Percentiles rank a stretch among this genome's conserved stretches.
Conservation (phyloP, 2,888 invertebrate genomes). For the Amphipoea lucens region DNA sequence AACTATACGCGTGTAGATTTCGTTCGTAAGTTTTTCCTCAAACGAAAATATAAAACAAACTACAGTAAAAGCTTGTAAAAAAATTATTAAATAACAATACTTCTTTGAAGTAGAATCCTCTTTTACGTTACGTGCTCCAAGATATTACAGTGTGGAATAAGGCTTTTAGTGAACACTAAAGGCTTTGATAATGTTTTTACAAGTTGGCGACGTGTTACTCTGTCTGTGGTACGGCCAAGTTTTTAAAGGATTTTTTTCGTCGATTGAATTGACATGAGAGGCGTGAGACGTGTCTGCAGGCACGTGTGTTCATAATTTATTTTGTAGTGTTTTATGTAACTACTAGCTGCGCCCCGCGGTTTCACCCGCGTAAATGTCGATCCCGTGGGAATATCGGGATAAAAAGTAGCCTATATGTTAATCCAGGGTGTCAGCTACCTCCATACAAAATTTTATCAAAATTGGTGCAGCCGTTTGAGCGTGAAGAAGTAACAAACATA, state of each 20-base stretch:
- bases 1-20: not conserved
- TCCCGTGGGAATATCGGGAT: too few species aligned
- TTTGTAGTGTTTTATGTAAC: not conserved
- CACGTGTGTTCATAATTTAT: not conserved
- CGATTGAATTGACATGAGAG: constrained; percentile 11
- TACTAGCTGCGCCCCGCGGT: too few species aligned
- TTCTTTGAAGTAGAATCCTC: constrained; percentile 16
- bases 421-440: too few species aligned
- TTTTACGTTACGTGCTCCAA: constrained; percentile 35
- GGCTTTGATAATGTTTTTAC: constrained; percentile 31
- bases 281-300: not conserved
- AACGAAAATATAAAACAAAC: not conserved
- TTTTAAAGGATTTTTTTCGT: constrained; percentile 11
- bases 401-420: too few species aligned
- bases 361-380: too few species aligned
- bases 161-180: constrained; percentile 35
- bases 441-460: too few species aligned
- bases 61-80: not conserved
- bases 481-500: too few species aligned
- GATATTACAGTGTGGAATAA: constrained; percentile 33
- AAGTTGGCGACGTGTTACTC: constrained; percentile 43
- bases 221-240: not conserved
- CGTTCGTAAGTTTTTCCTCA: not conserved
- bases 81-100: not conserved
- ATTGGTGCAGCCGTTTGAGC: too few species aligned